Percentiles rank a stretch among this genome's conserved stretches.
Evolutionary conservation across 1,140 invertebrate genomes (phyloP).

Genomic region (Drosophila sechellia): DNA sequence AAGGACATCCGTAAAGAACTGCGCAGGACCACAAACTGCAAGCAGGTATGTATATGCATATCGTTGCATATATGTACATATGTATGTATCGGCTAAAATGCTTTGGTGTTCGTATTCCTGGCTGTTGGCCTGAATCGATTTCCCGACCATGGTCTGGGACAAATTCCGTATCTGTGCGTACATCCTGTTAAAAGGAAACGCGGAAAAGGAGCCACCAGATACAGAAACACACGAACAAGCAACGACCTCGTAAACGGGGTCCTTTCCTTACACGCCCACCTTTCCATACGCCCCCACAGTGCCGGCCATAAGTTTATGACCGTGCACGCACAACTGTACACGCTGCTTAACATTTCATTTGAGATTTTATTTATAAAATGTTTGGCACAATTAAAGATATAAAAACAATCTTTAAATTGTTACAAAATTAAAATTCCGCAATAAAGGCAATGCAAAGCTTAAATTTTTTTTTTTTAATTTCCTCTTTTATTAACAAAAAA

Average conservation of each 20-base stretch:
- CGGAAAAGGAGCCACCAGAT: slow-evolving; percentile 30
- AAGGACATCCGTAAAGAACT: slow-evolving; percentile 15
- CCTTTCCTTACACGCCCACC: not conserved
- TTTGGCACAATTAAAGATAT: not conserved
- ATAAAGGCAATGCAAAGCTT: too few relatives aligned
- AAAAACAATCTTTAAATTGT: too few relatives aligned
- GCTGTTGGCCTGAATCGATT: slow-evolving; percentile 37
- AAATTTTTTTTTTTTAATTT: too few relatives aligned
- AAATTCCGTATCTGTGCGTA: slow-evolving; percentile 57
- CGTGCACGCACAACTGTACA: not conserved
- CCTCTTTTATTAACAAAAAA: slow-evolving; percentile 6
- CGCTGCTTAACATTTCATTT: not conserved
- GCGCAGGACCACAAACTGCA: slow-evolving; percentile 50
- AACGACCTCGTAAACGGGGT: slow-evolving; percentile 19
- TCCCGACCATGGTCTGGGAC: slow-evolving; percentile 74
- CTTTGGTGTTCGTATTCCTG: slow-evolving; percentile 42
- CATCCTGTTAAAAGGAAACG: slow-evolving; percentile 24
- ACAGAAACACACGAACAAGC: slow-evolving; percentile 11
- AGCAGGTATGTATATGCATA: slow-evolving; percentile 6
- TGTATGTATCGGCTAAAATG: not conserved
- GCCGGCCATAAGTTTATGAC: not conserved
- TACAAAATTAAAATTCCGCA: too few relatives aligned
- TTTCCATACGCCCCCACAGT: not conserved
- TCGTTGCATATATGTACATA: slow-evolving; percentile 2
- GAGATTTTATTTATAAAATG: not conserved